Percentiles rank a stretch among this genome's conserved stretches.
Conservation (phyloP, 2,113 vertebrate genomes). For the Myxocyprinus asiaticus region DNA sequence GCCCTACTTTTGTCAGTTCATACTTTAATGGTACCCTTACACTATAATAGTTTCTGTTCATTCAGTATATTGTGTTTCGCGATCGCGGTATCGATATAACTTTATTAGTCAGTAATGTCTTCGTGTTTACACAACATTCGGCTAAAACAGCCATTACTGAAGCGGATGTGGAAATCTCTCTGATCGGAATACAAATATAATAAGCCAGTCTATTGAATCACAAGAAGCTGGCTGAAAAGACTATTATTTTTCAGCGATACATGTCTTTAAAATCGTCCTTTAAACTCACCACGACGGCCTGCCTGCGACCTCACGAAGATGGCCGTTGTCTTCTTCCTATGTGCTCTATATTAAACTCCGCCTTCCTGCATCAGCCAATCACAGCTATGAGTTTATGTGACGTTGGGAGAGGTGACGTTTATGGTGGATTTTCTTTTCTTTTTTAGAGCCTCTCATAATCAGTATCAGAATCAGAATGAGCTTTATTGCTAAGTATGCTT, state of each 20-base stretch:
- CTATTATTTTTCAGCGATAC: neutral
- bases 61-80: too few species aligned
- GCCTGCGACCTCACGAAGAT: conserved; percentile 73
- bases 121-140: neutral
- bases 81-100: too few species aligned
- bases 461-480: too few species aligned
- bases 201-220: neutral
- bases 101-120: too few species aligned
- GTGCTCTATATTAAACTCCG: neutral
- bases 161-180: too few species aligned
- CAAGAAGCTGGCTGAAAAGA: neutral
- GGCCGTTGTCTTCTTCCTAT: conserved; percentile 61
- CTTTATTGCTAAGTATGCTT: too few species aligned
- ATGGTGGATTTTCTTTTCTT: too few species aligned
- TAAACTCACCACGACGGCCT: conserved; percentile 52
- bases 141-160: neutral
- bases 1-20: too few species aligned
- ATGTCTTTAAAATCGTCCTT: neutral
- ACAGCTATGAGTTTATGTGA: neutral
- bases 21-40: too few species aligned
- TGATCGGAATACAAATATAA: neutral
- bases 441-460: too few species aligned
- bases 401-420: neutral
- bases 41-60: too few species aligned
- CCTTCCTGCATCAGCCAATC: conserved; percentile 23